Evolutionary conservation across 2,113 vertebrate genomes (phyloP), one percentile per base, ranked within the genome.

Genomic region (Dendrocopos noguchii): DNA sequence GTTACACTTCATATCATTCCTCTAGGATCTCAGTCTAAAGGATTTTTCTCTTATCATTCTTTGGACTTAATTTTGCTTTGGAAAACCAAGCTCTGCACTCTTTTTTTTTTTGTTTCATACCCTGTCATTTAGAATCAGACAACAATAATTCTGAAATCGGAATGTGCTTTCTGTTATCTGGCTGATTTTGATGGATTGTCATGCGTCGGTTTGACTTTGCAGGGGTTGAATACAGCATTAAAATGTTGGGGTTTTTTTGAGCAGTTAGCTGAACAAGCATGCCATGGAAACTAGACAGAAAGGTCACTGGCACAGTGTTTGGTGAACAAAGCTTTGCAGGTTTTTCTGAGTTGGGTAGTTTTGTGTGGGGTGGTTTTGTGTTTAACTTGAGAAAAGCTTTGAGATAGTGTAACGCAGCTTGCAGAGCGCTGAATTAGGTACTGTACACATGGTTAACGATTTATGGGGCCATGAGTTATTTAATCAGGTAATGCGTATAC

Each of bases 131-230:
- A 91, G 88, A 82, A 92, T 96, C 94, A 95, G 95, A 95, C 87
- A 93, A 94, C 93, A 91, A 67, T 95, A 96, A 91, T 97, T 96
- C 94, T 95, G 94, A 84, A 91, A 93, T 92, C 0, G 16, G 87
- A 95, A 93, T 94, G 93, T 94, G 76, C 93, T 96, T 91, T 92
- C 89, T 91, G 94, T 94, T 97, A 97, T 96, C 96, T 94, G 76
- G 42, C 88, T 95, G 96, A 96, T 97, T 96, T 96, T 97, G 96
- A 97, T 96, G 96, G 96, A 95, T 96, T 97, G 96, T 97, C 96
- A 95, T 94, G 95, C 24, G 1, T 73, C 13, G 4, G 91, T 95
- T 96, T 97, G 97, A 96, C 96, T 97, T 97, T 97, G 95, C 84
- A 93, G 90, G 91, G 79, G 94, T 95, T 97, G 94, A 96, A 94